Evolutionary conservation across 1,140 invertebrate species (phyloP).

Genomic region (Choristoneura fumiferana): DNA sequence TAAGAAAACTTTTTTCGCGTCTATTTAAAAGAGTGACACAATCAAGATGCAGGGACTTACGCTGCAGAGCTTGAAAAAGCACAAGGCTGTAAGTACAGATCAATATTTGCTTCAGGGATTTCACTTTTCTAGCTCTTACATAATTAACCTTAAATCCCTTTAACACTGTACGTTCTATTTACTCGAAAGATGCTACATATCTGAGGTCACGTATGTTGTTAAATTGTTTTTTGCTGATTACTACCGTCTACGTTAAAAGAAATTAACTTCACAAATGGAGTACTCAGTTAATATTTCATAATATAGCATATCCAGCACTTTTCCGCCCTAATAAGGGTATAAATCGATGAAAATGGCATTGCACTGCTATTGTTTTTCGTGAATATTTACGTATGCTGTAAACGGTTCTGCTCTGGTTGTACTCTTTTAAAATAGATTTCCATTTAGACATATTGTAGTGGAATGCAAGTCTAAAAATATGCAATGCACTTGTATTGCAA

Average conservation of each 20-base stretch:
- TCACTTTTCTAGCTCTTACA: conserved; percentile 49
- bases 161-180: neutral
- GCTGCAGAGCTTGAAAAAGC: conserved; percentile 65
- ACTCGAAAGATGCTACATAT: neutral
- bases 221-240: neutral
- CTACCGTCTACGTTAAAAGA: too few species aligned
- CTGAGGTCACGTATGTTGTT: conserved; percentile 11
- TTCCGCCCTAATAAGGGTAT: neutral
- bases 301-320: conserved; percentile 40
- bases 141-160: conserved; percentile 47
- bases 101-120: conserved; percentile 22
- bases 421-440: too few species aligned
- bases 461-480: too few species aligned
- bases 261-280: too few species aligned
- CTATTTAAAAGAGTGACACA: conserved; percentile 14
- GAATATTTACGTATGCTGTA: too few species aligned
- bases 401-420: too few species aligned
- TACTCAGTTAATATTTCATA: too few species aligned
- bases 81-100: conserved; percentile 65
- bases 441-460: too few species aligned
- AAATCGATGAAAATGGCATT: conserved; percentile 1
- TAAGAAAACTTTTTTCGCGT: neutral
- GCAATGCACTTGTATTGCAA: conserved; percentile 28
- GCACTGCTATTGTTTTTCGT: too few species aligned
- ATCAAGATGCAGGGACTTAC: conserved; percentile 65